A percentile compares a stretch with the other conserved stretches of the same genome.
phyloP scores from a whole-genome alignment of 2,797 vertebrate species.

The Diglossa cyanea region DNA sequence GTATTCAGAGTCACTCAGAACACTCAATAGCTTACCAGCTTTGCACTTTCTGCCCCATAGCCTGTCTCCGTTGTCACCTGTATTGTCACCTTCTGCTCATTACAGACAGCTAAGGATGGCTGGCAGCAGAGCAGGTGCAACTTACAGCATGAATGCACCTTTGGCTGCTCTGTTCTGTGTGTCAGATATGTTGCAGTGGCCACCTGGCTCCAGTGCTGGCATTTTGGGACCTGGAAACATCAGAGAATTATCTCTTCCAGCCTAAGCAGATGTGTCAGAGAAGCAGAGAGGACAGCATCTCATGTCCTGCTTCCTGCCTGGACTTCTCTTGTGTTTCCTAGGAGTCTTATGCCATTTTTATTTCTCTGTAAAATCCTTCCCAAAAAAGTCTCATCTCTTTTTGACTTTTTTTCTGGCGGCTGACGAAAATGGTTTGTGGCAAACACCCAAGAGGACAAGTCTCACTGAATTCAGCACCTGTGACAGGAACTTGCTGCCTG shows the following conservation, averaged over 20 bases:
- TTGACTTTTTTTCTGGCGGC: background rate
- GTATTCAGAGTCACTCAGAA: background rate
- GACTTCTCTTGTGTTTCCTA: background rate
- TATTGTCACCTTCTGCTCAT: background rate
- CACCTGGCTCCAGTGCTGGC: background rate
- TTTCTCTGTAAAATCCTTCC: background rate
- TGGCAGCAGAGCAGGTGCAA: background rate
- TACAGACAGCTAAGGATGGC: background rate
- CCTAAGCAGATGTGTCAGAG: background rate
- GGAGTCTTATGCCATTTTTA: background rate
- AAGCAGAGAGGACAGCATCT: background rate
- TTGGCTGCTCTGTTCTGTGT: background rate
- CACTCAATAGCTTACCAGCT: background rate
- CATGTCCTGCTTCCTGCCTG: background rate
- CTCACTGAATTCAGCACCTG: background rate
- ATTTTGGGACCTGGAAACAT: background rate
- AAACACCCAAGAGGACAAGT: background rate
- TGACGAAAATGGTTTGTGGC: background rate
- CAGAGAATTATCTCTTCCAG: background rate
- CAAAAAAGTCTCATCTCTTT: background rate
- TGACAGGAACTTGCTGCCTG: background rate
- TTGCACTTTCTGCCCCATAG: background rate
- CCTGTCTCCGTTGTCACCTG: background rate
- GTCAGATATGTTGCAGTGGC: background rate
- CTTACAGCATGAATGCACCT: accelerated